phyloP scores from a whole-genome alignment of 2,797 vertebrate species.

The Otus scops region DNA sequence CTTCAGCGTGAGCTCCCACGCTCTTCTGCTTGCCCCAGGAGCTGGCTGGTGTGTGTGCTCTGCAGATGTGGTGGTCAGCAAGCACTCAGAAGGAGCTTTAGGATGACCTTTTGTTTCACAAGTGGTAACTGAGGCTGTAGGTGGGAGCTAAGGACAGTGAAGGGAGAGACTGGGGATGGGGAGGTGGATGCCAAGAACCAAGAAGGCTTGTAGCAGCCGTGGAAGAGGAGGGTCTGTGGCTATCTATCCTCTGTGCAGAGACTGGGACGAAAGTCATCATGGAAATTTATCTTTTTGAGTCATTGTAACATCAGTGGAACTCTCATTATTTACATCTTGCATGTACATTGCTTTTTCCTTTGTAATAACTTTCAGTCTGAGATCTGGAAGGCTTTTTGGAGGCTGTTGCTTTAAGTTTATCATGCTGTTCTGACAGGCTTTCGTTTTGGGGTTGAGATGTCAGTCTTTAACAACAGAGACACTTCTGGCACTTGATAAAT shows the following conservation, averaged over 20 bases:
- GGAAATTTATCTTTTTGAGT: background rate
- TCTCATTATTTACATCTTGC: background rate
- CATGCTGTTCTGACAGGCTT: background rate
- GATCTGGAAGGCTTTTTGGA: background rate
- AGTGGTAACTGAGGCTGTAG: background rate
- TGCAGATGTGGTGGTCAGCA: background rate
- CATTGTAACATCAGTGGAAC: background rate
- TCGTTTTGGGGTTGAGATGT: conserved; percentile 21
- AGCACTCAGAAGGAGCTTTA: background rate
- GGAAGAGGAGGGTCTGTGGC: background rate
- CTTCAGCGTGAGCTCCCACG: background rate
- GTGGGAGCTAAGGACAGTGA: background rate
- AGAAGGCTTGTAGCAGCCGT: background rate
- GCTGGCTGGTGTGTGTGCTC: background rate
- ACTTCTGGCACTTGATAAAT: conserved; percentile 39
- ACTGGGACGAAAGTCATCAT: background rate
- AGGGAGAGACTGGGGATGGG: background rate
- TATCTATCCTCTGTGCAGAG: background rate
- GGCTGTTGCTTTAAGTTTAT: conserved; percentile 1
- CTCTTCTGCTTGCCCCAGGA: background rate
- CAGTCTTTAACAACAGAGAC: background rate
- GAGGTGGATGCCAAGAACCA: background rate
- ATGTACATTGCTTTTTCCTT: background rate
- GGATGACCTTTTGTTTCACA: background rate
- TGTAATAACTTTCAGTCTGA: background rate